A percentile compares a stretch with the other conserved stretches of the same genome.
phyloP scores from a whole-genome alignment of 2,888 invertebrate genomes.

The Tetropium fuscum region DNA sequence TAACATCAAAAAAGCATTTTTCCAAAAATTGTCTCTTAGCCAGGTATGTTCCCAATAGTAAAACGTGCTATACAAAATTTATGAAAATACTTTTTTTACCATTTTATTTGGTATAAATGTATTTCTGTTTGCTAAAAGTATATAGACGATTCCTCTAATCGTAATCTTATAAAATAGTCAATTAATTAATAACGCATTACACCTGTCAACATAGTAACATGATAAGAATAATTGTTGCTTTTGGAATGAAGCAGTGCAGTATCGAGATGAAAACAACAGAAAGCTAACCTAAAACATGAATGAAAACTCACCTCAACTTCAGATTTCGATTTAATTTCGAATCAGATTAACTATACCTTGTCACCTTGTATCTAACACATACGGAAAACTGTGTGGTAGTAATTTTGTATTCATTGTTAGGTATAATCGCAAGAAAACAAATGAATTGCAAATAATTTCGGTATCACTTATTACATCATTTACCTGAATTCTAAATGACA shows the following conservation, averaged over 20 bases:
- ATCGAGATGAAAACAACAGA: background rate
- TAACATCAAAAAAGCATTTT: background rate
- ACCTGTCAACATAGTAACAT: background rate
- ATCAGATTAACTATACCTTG: too few relatives aligned
- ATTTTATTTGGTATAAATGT: background rate
- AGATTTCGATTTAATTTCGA: too few relatives aligned
- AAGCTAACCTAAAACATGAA: background rate
- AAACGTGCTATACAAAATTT: background rate
- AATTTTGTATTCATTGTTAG: too few relatives aligned
- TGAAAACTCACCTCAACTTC: background rate
- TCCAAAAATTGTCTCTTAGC: background rate
- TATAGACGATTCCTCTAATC: constrained; percentile 1
- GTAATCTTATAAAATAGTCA: constrained; percentile 8
- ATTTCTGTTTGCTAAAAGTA: constrained; percentile 1
- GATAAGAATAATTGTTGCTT: background rate
- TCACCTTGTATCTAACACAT: too few relatives aligned
- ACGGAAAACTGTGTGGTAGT: too few relatives aligned
- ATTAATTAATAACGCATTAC: constrained; percentile 2
- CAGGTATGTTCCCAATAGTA: background rate
- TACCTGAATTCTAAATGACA: too few relatives aligned
- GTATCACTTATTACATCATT: too few relatives aligned
- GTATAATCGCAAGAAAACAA: too few relatives aligned
- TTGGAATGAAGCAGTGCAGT: background rate
- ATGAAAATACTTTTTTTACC: background rate
- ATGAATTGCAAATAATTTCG: too few relatives aligned